phyloP scores from a whole-genome alignment of 2,797 vertebrate genomes.

The Brachyalestes nurse region DNA sequence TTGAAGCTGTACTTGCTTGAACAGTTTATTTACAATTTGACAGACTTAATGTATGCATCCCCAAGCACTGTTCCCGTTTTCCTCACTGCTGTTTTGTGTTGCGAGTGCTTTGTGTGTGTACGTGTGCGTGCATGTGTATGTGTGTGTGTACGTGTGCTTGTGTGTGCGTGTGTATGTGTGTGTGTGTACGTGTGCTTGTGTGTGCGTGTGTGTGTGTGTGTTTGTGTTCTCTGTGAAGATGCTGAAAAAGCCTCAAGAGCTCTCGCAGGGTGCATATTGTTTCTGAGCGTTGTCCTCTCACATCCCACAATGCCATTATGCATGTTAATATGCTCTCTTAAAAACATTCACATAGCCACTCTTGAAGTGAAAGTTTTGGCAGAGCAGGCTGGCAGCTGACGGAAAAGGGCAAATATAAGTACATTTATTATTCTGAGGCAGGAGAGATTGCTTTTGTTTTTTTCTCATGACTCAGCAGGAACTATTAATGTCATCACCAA shows the following conservation, averaged over 20 bases:
- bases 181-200: neutral
- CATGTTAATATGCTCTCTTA: constrained; percentile 14
- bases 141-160: neutral
- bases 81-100: neutral
- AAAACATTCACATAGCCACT: neutral
- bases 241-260: constrained; percentile 32
- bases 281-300: neutral
- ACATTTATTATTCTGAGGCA: neutral
- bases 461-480: constrained; percentile 10
- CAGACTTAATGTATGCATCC: constrained; percentile 31
- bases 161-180: neutral
- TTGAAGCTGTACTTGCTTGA: constrained; percentile 9
- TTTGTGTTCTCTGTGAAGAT: constrained; percentile 26
- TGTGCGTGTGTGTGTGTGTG: constrained; percentile 15
- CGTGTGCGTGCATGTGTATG: neutral
- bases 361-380: neutral
- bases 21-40: constrained; percentile 24
- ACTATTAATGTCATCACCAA: neutral
- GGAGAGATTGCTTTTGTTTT: constrained; percentile 3
- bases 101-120: neutral
- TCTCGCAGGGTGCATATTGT: constrained; percentile 6
- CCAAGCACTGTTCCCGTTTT: constrained; percentile 7
- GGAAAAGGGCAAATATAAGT: neutral
- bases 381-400: neutral
- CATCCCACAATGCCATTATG: constrained; percentile 6